Conservation (phyloP, 2,888 invertebrate genomes). For the Diarsia brunnea region DNA sequence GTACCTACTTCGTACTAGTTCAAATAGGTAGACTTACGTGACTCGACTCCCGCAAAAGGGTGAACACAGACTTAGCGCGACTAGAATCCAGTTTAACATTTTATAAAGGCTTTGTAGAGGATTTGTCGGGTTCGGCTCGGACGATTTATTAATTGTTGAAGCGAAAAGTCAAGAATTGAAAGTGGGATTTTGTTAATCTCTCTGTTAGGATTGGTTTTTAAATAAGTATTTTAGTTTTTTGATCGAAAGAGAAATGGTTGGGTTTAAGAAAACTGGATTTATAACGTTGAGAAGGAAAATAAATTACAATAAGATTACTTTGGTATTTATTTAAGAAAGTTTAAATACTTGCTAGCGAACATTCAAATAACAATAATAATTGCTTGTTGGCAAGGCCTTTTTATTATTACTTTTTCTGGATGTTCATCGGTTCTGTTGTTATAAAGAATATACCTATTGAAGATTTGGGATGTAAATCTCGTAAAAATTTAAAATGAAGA, state of each 20-base stretch:
- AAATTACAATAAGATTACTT: constrained; percentile 3
- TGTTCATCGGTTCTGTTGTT: too few species aligned
- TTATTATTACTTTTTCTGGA: too few species aligned
- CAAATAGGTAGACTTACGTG: constrained; percentile 75
- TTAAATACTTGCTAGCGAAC: background rate
- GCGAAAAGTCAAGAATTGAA: constrained; percentile 32
- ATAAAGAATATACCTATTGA: too few species aligned
- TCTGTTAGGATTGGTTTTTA: constrained; percentile 6
- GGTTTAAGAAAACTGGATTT: background rate
- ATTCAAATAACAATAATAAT: background rate
- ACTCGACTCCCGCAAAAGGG: constrained; percentile 62
- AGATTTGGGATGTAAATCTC: too few species aligned
- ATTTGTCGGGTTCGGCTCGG: constrained; percentile 34
- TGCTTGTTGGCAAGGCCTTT: too few species aligned
- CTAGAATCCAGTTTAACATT: constrained; percentile 53
- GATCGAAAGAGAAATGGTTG: background rate
- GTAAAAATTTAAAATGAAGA: too few species aligned
- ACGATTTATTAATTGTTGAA: constrained; percentile 56
- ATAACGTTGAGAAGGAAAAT: background rate
- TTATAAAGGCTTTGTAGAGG: constrained; percentile 48
- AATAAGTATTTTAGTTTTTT: constrained; percentile 13
- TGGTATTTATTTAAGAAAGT: background rate
- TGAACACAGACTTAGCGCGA: constrained; percentile 47
- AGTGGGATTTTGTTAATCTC: constrained; percentile 34
- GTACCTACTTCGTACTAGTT: constrained; percentile 71